Evolutionary conservation across 1,140 invertebrate species (phyloP).

Genomic region (Epicauta chinensis): DNA sequence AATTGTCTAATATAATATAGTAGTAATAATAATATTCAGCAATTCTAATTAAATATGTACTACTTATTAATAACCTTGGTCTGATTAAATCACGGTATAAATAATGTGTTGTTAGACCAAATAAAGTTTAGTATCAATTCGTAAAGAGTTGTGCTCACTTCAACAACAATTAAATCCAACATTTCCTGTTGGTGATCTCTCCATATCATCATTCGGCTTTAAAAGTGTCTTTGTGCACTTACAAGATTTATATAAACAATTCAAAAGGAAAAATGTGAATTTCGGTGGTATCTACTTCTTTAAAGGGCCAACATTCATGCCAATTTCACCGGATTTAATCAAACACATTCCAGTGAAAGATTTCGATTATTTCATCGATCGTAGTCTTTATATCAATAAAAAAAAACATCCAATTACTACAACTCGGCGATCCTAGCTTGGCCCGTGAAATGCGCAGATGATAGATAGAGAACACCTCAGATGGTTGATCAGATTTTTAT

Average conservation of each 20-base stretch:
- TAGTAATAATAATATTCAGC: too few species aligned
- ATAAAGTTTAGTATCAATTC: too few species aligned
- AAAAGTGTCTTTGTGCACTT: conserved; percentile 9
- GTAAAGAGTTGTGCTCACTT: too few species aligned
- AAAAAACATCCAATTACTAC: conserved; percentile 44
- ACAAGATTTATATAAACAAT: conserved; percentile 33
- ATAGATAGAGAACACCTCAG: conserved; percentile 35
- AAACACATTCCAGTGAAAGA: conserved; percentile 45
- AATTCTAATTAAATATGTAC: too few species aligned
- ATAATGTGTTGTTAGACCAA: too few species aligned
- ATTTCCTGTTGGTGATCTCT: conserved; percentile 17
- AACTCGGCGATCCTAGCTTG: too few species aligned
- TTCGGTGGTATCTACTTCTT: conserved; percentile 18
- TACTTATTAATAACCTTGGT: too few species aligned
- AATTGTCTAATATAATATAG: too few species aligned
- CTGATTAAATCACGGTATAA: too few species aligned
- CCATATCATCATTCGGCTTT: conserved; percentile 3
- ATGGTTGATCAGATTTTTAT: conserved; percentile 10
- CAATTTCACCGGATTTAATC: conserved; percentile 47
- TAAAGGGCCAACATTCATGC: conserved; percentile 20
- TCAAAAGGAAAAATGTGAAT: conserved; percentile 23
- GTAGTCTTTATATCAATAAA: conserved; percentile 41
- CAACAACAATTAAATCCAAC: conserved; percentile 33
- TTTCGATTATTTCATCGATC: conserved; percentile 45
- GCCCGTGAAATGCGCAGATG: too few species aligned